These are phyloP conservation scores for Drosophila burlai DNA, from an alignment of 1,140 invertebrate genomes.

Conservation along the genomic window DNA sequence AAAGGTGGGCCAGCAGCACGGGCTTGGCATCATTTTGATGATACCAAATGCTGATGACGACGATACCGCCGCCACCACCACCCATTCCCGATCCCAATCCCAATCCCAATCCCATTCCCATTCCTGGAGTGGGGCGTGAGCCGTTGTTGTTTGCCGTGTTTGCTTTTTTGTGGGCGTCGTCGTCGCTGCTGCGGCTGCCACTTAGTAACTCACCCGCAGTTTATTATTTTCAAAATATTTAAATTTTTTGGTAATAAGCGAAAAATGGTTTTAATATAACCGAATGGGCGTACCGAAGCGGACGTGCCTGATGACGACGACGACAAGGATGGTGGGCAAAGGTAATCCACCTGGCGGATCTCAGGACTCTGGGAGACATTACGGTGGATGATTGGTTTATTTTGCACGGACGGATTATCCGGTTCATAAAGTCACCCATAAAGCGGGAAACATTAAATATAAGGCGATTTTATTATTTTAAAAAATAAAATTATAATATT, in stretches of 20 bases:
- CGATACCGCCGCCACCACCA: constrained; percentile 16
- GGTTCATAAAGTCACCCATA: constrained; percentile 4
- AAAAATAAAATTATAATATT: not conserved
- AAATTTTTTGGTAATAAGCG: constrained; percentile 85
- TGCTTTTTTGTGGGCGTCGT: constrained; percentile 67
- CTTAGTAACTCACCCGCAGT: constrained; percentile 85
- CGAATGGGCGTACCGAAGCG: constrained; percentile 56
- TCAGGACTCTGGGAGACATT: constrained; percentile 5
- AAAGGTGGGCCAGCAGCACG: constrained; percentile 58
- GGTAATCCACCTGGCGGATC: constrained; percentile 58
- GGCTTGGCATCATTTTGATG: constrained; percentile 68
- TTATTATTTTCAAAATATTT: constrained; percentile 85
- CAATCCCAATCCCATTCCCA: constrained; percentile 18
- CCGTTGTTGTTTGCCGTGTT: constrained; percentile 56
- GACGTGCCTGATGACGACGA: constrained; percentile 51
- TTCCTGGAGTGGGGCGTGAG: constrained; percentile 12
- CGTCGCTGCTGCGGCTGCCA: constrained; percentile 51
- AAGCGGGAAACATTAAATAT: not conserved
- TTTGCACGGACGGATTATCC: constrained; percentile 22
- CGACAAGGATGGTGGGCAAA: constrained; percentile 23
- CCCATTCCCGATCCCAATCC: constrained; percentile 9
- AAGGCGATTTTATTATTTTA: not conserved
- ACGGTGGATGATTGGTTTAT: constrained; percentile 38
- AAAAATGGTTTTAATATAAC: constrained; percentile 82
- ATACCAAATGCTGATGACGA: constrained; percentile 60